Evolutionary conservation across 2,113 vertebrate species (phyloP).

Genomic region (Pterocles orientalis): DNA sequence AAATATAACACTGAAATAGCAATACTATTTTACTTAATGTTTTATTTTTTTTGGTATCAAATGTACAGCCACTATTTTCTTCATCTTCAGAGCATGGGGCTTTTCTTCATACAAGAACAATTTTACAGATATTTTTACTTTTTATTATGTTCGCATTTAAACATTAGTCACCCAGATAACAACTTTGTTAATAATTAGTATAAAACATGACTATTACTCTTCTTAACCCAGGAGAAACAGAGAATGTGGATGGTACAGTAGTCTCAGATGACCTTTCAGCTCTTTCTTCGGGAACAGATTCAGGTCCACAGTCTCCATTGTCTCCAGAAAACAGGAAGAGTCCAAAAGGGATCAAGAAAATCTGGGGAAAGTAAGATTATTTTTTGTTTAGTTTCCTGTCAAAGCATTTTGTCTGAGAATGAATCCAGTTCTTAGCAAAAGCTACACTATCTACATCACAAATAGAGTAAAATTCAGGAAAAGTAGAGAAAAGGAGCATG

Average conservation of each 20-base stretch:
- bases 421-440: background rate
- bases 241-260: slow-evolving; percentile 76
- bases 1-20: background rate
- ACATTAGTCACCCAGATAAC: background rate
- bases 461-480: background rate
- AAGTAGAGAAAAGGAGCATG: background rate
- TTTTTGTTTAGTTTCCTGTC: background rate
- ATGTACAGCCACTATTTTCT: background rate
- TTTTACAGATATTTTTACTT: background rate
- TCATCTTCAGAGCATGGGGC: background rate
- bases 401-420: background rate
- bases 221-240: slow-evolving; percentile 80
- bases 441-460: background rate
- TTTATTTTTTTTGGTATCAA: background rate
- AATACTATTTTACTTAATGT: background rate
- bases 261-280: slow-evolving; percentile 79
- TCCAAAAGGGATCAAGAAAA: slow-evolving; percentile 92
- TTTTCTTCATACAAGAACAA: background rate
- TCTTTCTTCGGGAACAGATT: slow-evolving; percentile 78
- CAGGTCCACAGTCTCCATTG: slow-evolving; percentile 82
- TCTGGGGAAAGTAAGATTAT: slow-evolving; percentile 94
- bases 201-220: background rate
- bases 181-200: background rate
- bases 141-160: background rate
- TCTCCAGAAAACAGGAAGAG: slow-evolving; percentile 89